Evolutionary conservation across 2,113 vertebrate genomes (phyloP).

Genomic region (Cisticola juncidis): DNA sequence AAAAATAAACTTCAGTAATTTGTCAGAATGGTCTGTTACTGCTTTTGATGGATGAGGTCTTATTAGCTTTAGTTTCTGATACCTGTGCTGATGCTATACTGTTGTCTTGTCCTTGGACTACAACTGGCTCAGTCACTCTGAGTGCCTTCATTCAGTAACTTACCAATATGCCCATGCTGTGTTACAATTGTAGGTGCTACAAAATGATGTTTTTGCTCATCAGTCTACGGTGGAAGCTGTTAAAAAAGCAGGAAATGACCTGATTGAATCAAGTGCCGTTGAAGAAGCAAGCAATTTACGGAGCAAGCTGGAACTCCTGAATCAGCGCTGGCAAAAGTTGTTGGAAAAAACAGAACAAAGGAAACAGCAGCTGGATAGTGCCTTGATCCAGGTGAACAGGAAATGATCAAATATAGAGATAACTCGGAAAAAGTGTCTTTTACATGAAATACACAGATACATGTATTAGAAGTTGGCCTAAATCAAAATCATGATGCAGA

Average conservation of each 20-base stretch:
- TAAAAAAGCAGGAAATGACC: slow-evolving; percentile 90
- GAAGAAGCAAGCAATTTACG: slow-evolving; percentile 91
- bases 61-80: background rate
- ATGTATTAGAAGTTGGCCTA: background rate
- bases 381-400: slow-evolving; percentile 89
- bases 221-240: slow-evolving; percentile 92
- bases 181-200: slow-evolving; percentile 84
- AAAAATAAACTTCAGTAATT: background rate
- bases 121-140: background rate
- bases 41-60: background rate
- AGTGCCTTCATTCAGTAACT: background rate
- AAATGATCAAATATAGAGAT: background rate
- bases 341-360: slow-evolving; percentile 89
- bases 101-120: background rate
- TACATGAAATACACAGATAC: background rate
- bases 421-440: background rate
- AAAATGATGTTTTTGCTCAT: slow-evolving; percentile 95
- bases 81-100: background rate
- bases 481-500: background rate
- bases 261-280: slow-evolving; percentile 90
- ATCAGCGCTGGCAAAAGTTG: slow-evolving; percentile 90
- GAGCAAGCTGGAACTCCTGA: slow-evolving; percentile 89
- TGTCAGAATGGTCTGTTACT: background rate
- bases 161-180: background rate
- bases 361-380: slow-evolving; percentile 87